Evolutionary conservation across 2,113 vertebrate species (phyloP).

Genomic region (Chelonoidis abingdonii): DNA sequence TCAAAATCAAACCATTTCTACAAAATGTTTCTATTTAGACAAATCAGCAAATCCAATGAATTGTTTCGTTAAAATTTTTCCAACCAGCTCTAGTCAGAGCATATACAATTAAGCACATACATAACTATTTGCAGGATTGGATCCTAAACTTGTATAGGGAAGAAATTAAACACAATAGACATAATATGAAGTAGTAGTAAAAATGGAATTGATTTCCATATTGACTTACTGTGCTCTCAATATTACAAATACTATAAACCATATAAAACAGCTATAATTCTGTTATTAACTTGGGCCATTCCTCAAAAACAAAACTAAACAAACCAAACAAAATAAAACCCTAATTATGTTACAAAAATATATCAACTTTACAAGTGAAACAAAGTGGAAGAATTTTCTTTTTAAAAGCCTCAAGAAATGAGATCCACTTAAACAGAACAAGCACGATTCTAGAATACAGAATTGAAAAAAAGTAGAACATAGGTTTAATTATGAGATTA

Average conservation of each 20-base stretch:
- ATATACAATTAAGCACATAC: not conserved
- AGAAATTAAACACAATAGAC: not conserved
- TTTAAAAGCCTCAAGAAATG: not conserved
- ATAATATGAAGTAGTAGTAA: not conserved
- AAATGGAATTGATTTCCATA: not conserved
- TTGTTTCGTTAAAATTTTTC: not conserved
- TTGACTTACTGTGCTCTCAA: not conserved
- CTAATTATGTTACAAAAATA: not conserved
- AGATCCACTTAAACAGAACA: not conserved
- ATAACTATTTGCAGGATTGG: not conserved
- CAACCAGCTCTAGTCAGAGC: not conserved
- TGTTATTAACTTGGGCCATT: not conserved
- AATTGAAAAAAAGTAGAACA: not conserved
- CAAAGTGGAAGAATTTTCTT: not conserved
- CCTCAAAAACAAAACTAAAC: not conserved
- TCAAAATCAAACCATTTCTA: not conserved
- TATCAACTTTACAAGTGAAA: not conserved
- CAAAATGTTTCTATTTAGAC: not conserved
- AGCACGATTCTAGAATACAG: not conserved
- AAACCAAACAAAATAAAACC: not conserved
- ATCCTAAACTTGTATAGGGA: not conserved
- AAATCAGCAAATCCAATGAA: not conserved
- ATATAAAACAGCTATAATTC: not conserved
- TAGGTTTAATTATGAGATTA: constrained; percentile 17
- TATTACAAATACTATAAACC: not conserved